Conservation (phyloP, 2,888 invertebrate species). For the Calameuta pallipes region DNA sequence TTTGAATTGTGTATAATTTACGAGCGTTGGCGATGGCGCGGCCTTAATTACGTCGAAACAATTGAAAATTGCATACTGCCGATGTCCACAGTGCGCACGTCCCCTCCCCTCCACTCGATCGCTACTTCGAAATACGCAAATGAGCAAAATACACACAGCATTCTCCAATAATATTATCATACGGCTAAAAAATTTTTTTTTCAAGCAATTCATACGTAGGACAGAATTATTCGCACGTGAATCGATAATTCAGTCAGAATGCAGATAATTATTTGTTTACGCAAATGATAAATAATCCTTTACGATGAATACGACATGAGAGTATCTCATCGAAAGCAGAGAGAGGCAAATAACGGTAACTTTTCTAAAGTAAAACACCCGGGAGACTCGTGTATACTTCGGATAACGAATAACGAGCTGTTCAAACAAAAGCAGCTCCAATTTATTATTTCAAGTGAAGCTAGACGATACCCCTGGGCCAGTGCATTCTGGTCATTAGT, state of each 20-base stretch:
- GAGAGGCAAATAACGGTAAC: background rate
- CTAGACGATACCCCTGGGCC: background rate
- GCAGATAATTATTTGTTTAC: background rate
- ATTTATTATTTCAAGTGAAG: constrained; percentile 2
- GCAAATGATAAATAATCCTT: background rate
- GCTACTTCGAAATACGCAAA: background rate
- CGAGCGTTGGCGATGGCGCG: background rate
- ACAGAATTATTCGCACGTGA: background rate
- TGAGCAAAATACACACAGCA: background rate
- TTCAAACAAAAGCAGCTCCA: background rate
- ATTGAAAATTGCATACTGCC: constrained; percentile 27
- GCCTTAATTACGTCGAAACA: constrained; percentile 27
- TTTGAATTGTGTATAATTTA: constrained; percentile 18
- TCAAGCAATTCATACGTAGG: background rate
- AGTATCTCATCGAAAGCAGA: background rate
- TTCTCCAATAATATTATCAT: background rate
- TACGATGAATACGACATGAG: background rate
- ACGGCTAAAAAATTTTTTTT: background rate
- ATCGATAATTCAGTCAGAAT: background rate
- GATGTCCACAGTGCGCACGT: background rate
- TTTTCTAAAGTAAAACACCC: background rate
- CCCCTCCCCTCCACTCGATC: background rate
- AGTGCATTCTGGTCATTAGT: constrained; percentile 21
- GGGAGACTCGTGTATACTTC: background rate
- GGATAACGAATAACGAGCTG: constrained; percentile 1